Percentiles rank a stretch among this genome's conserved stretches.
Evolutionary conservation across 1,140 invertebrate species (phyloP).

Genomic region (Vanessa atalanta): DNA sequence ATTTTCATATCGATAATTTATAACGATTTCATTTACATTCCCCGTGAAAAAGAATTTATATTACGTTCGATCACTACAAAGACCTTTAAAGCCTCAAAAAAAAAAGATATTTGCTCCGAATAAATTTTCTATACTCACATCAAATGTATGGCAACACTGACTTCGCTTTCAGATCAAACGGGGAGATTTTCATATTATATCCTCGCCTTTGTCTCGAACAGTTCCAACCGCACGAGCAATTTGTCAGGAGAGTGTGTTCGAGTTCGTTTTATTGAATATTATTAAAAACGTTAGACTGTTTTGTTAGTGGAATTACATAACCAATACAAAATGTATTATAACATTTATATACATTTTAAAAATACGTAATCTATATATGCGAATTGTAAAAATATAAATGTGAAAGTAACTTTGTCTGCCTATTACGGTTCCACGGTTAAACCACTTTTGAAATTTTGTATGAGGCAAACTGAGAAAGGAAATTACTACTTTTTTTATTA

Average conservation of each 20-base stretch:
- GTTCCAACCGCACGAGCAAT: slow-evolving; percentile 4
- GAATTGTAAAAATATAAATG: too few species aligned
- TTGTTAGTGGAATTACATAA: background rate
- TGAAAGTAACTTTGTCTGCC: too few species aligned
- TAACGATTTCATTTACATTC: slow-evolving; percentile 8
- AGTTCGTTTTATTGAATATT: slow-evolving; percentile 1
- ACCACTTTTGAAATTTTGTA: too few species aligned
- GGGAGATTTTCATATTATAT: slow-evolving; percentile 10
- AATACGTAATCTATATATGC: too few species aligned
- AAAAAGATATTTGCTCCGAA: slow-evolving; percentile 45
- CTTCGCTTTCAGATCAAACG: slow-evolving; percentile 14
- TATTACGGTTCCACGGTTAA: too few species aligned
- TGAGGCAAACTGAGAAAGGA: too few species aligned
- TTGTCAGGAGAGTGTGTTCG: slow-evolving; percentile 1
- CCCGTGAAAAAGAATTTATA: background rate
- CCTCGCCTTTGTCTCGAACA: slow-evolving; percentile 4
- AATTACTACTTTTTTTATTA: too few species aligned
- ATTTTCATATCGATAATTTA: slow-evolving; percentile 1
- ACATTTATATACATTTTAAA: too few species aligned
- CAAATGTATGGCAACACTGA: slow-evolving; percentile 7
- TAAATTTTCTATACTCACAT: slow-evolving; percentile 32
- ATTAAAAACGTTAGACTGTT: background rate
- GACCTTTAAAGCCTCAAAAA: slow-evolving; percentile 29
- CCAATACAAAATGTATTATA: too few species aligned
- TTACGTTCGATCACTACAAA: slow-evolving; percentile 19